Base-by-base conservation (phyloP, 1,140 invertebrate genomes). In the Drosophila triauraria region DNA sequence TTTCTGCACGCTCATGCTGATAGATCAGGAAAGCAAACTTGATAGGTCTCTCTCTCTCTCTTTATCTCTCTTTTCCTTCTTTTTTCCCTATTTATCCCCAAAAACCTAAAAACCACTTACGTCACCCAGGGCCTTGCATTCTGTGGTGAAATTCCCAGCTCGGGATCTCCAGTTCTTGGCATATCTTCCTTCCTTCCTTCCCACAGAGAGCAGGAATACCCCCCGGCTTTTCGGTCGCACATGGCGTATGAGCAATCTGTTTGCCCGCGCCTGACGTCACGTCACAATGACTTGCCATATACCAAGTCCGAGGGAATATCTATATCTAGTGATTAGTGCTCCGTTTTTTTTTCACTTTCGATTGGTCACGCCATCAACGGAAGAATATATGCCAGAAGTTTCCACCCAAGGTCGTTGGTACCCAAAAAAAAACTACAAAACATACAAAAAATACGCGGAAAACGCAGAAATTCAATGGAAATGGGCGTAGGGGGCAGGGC, bases 1-100 rank as follows among this genome's bases (percentile, higher is more conserved):
- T 78, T 78, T 78, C 27, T 78, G 76, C 76, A 63, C n/a, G 17
- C 44, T 78, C 76, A 78, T 78, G 76, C 75, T 78, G 76, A 78
- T 70, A 59, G 51, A 71, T 60, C 75, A 71, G 58, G 57, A 71
- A 78, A 78, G 65, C 48, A 27, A 50, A 63, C 35, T 43, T 48
- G 63, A 51, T 69, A 61, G 54, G 71, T 61, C 40, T 44, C 44
- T 17, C 46, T 70, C 23, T 62, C 20, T 59, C 62, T 42, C 47
- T 44, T 32, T 2, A 13, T 48, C 38, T 50, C 46, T 23, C 35
- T 61, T 17, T 15, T 25, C 42, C 38, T 15, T 25, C 42, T 13
- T 10, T 13, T 23, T 23, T 2, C 63, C 30, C 35, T 38, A 15
- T 53, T 27, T 53, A 69, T 48, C 17, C 35, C 62, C 25, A 12